Base-by-base conservation (phyloP, 1,140 invertebrate genomes). In the Brachionus rotundiformis region DNA sequence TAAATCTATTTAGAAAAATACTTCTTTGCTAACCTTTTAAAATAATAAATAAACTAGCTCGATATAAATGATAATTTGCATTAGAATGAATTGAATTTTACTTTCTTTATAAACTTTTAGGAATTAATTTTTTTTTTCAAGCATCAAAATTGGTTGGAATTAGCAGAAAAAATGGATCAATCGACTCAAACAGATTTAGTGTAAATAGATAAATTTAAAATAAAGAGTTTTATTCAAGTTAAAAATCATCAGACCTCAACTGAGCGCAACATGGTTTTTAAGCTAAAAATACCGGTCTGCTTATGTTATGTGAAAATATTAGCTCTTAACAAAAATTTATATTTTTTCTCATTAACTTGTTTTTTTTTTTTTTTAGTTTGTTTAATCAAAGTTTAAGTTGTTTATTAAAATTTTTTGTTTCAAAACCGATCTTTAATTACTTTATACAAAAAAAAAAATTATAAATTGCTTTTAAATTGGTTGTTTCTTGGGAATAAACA, bases 191-290 rank as follows among this genome's bases (percentile, higher is more conserved):
- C 68, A 73, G 68, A 73, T 44, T 44, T 41, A 44, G 41, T 25
- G 19, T 41, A 73, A 73, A 41, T 73, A 23, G 0, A 7, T n/a
- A n/a, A n/a, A 25, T 29, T 36, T 36, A 4, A 39, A 4, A 31
- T 19, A 33, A 16, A 31, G 16, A 13, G 65, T 39, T 39, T 36
- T 33, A 36, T 36, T 36, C 29, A 71, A 36, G n/a, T 68, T 68
- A 68, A 68, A 68, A 68, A 68, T 68, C 63, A 68, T 68, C 63
- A 68, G 63, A 68, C 63, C 63, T 68, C 63, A 68, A 68, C 13
- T 68, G 63, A 68, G 63, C 63, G 63, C 63, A 11, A 68, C 8
- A 36, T 68, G 63, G 31, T 68, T 68, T 68, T 68, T 68, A 68
- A 68, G 31, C 63, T 33, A 36, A 68, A 6, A 33, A 68, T 68